Evolutionary conservation across 1,140 invertebrate genomes (phyloP).

Genomic region (Sitobion miscanthi): DNA sequence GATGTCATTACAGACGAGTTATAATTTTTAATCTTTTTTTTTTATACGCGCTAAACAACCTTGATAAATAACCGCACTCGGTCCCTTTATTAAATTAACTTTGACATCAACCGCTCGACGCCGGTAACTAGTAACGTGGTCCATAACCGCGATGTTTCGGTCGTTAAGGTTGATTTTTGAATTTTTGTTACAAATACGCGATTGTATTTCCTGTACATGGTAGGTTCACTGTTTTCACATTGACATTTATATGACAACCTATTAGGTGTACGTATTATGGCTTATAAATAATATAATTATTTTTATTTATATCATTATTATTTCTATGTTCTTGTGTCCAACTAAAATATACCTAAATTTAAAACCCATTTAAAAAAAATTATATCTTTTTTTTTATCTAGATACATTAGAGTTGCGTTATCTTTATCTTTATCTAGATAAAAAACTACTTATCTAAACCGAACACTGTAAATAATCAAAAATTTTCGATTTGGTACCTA

Average conservation of each 20-base stretch:
- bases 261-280: neutral
- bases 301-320: too few relatives aligned
- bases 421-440: too few relatives aligned
- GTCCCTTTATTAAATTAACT: slow-evolving; percentile 45
- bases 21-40: slow-evolving; percentile 8
- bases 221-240: too few relatives aligned
- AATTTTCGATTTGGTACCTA: neutral
- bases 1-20: neutral
- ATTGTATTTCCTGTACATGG: neutral
- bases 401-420: too few relatives aligned
- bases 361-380: too few relatives aligned
- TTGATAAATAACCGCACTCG: neutral
- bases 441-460: too few relatives aligned
- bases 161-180: neutral
- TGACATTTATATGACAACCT: neutral
- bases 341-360: too few relatives aligned
- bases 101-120: neutral
- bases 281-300: too few relatives aligned
- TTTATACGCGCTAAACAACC: neutral
- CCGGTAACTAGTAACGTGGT: neutral
- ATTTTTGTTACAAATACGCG: neutral
- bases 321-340: too few relatives aligned
- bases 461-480: neutral
- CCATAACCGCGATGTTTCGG: neutral
- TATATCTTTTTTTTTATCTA: too few relatives aligned